phyloP scores from a whole-genome alignment of 2,797 vertebrate genomes.

The Pseudomugil gertrudae region DNA sequence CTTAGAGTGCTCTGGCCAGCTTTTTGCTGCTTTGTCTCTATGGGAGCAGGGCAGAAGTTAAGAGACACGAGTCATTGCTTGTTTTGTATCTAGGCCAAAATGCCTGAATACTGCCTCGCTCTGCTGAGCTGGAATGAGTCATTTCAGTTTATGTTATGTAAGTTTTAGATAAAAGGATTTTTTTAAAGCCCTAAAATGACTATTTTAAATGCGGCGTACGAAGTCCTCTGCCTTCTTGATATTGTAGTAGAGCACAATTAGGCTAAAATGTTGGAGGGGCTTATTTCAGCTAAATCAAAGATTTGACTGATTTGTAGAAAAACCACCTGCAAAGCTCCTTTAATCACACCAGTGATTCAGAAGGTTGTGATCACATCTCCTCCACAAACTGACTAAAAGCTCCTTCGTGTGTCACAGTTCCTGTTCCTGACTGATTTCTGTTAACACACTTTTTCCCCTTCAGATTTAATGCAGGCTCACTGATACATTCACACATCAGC shows the following conservation, averaged over 20 bases:
- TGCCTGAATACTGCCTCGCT: slow-evolving; percentile 18
- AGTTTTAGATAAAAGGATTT: neutral
- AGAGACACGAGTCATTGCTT: slow-evolving; percentile 58
- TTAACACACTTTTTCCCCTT: too few species aligned
- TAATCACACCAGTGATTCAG: neutral
- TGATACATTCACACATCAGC: neutral
- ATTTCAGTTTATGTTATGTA: neutral
- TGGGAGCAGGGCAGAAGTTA: slow-evolving; percentile 54
- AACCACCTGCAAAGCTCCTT: neutral
- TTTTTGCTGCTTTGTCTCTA: slow-evolving; percentile 55
- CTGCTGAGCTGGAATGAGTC: slow-evolving; percentile 20
- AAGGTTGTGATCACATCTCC: neutral
- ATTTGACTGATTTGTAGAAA: slow-evolving; percentile 1
- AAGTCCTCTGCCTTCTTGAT: neutral
- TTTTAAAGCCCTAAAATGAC: neutral
- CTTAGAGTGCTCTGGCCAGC: slow-evolving; percentile 62
- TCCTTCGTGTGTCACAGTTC: neutral
- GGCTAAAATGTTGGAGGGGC: neutral
- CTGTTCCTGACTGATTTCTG: neutral
- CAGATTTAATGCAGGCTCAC: neutral
- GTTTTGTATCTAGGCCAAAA: slow-evolving; percentile 55
- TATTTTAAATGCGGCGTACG: neutral
- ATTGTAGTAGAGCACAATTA: neutral
- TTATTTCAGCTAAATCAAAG: neutral
- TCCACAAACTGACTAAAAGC: neutral